Evolutionary conservation across 2,113 vertebrate species (phyloP).

Genomic region (Piprites chloris): DNA sequence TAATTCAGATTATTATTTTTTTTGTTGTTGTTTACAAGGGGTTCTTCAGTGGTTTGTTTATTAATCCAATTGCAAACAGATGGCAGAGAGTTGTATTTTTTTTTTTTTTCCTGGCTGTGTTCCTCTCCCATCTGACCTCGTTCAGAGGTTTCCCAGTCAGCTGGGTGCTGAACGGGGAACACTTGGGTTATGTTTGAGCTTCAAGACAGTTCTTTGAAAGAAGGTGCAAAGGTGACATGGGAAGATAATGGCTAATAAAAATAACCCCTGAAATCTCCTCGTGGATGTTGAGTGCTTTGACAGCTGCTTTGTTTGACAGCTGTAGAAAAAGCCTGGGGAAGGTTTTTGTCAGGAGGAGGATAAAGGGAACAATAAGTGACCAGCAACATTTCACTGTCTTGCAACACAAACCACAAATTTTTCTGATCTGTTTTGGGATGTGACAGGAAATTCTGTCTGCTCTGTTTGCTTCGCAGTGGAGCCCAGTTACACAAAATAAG

Average conservation of each 20-base stretch:
- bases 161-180: not conserved
- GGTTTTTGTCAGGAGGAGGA: not conserved
- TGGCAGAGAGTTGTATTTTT: not conserved
- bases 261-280: not conserved
- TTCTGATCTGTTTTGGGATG: not conserved
- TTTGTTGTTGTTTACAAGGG: not conserved
- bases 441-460: not conserved
- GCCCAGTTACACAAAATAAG: not conserved
- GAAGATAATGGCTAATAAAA: not conserved
- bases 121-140: not conserved
- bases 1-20: not conserved
- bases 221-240: not conserved
- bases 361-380: not conserved
- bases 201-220: not conserved
- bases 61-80: not conserved
- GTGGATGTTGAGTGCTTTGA: not conserved
- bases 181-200: not conserved
- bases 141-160: not conserved
- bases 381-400: not conserved
- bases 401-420: not conserved
- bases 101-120: not conserved
- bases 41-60: conserved; percentile 5
- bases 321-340: not conserved
- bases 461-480: not conserved
- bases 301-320: not conserved